Conservation (phyloP, 2,888 invertebrate genomes). For the Dione juno region DNA sequence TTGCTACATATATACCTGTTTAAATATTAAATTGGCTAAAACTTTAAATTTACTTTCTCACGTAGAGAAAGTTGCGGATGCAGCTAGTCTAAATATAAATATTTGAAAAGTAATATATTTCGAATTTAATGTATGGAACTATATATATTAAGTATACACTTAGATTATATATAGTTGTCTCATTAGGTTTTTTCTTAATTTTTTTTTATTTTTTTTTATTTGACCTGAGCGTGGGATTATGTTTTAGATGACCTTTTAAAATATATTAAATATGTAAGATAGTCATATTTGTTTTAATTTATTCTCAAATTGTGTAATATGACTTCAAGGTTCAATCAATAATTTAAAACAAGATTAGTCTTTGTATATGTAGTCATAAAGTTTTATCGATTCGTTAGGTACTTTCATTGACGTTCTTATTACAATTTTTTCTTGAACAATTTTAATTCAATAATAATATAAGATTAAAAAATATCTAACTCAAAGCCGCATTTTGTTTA, state of each 20-base stretch:
- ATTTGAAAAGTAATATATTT: not conserved
- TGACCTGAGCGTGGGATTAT: not conserved
- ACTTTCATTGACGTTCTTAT: constrained; percentile 14
- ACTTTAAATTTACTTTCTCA: too few relatives aligned
- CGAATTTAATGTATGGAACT: not conserved
- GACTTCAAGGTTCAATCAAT: constrained; percentile 6
- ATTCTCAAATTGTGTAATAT: not conserved
- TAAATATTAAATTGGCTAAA: too few relatives aligned
- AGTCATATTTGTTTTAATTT: not conserved
- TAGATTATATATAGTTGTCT: not conserved
- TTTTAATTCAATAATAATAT: not conserved
- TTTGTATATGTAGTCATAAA: constrained; percentile 19
- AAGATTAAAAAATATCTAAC: not conserved
- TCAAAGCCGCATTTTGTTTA: not conserved
- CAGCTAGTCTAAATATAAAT: too few relatives aligned
- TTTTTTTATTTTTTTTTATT: not conserved
- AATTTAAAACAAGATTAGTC: constrained; percentile 14
- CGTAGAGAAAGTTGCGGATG: too few relatives aligned
- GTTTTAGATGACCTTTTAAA: not conserved
- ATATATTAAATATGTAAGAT: not conserved
- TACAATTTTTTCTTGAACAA: not conserved
- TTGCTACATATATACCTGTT: too few relatives aligned
- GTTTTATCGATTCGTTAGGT: not conserved
- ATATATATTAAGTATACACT: not conserved
- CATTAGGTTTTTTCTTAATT: not conserved